Evolutionary conservation across 2,888 invertebrate genomes (phyloP).

Genomic region (Liopterus haemorrhoidalis): DNA sequence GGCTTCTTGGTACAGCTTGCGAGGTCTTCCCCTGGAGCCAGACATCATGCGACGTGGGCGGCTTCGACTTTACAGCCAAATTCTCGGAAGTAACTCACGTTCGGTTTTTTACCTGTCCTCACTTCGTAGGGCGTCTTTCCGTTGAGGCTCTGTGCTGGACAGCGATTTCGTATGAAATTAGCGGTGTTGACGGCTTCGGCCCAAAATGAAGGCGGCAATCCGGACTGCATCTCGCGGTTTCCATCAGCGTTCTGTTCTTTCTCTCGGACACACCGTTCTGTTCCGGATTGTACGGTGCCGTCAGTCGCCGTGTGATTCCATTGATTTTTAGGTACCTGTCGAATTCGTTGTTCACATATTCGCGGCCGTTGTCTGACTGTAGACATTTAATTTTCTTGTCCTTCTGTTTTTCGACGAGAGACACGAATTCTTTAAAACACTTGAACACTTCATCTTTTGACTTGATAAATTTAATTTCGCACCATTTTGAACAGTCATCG

Average conservation of each 20-base stretch:
- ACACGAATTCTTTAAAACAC: constrained; percentile 14
- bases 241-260: constrained; percentile 35
- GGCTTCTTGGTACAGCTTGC: too few species aligned
- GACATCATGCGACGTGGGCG: too few species aligned
- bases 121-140: constrained; percentile 28
- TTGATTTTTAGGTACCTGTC: constrained; percentile 26
- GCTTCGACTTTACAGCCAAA: constrained; percentile 31
- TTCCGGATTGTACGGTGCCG: constrained; percentile 32
- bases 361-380: constrained; percentile 22
- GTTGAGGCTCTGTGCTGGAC: constrained; percentile 23
- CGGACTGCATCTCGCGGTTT: constrained; percentile 31
- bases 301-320: constrained; percentile 28
- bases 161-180: constrained; percentile 34
- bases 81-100: constrained; percentile 24
- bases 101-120: constrained; percentile 22
- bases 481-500: constrained; percentile 32
- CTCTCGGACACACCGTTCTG: constrained; percentile 38
- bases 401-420: constrained; percentile 12
- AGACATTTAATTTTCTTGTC: constrained; percentile 20
- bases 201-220: constrained; percentile 32
- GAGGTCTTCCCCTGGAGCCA: too few species aligned
- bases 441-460: constrained; percentile 19
- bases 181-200: constrained; percentile 36
- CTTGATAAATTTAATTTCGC: constrained; percentile 24
- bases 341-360: constrained; percentile 29